phyloP scores from a whole-genome alignment of 2,797 vertebrate genomes.

The Neomorphus geoffroyi region DNA sequence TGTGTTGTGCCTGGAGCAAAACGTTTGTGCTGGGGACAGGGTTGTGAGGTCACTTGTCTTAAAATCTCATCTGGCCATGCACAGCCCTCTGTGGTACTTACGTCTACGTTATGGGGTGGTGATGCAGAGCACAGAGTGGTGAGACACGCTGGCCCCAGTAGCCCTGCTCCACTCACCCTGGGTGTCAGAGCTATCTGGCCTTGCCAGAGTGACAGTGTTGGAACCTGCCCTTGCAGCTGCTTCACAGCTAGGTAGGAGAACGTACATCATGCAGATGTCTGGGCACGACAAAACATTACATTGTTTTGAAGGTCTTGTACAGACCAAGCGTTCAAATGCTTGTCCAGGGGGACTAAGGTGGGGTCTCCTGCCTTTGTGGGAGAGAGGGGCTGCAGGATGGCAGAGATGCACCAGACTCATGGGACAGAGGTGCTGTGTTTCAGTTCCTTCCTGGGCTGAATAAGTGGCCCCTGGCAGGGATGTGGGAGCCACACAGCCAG shows the following conservation, averaged over 20 bases:
- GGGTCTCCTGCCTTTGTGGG: background rate
- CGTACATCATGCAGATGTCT: background rate
- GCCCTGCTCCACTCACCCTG: background rate
- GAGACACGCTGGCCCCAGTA: background rate
- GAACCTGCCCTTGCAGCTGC: background rate
- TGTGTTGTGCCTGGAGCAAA: fast-evolving
- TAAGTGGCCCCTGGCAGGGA: background rate
- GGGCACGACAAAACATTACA: fast-evolving
- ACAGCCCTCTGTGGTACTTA: fast-evolving
- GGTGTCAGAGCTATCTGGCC: background rate
- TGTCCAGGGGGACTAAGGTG: fast-evolving
- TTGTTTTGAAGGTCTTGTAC: fast-evolving
- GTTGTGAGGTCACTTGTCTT: background rate
- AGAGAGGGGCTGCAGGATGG: background rate
- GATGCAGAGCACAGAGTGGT: background rate
- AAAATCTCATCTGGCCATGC: fast-evolving
- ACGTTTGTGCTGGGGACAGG: fast-evolving
- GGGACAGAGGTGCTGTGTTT: background rate
- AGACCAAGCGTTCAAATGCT: fast-evolving
- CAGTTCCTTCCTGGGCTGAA: background rate
- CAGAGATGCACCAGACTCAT: background rate
- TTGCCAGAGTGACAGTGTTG: background rate
- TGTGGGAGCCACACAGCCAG: fast-evolving
- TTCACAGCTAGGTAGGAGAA: background rate
- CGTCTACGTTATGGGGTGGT: fast-evolving